Percentiles rank a stretch among this genome's conserved stretches.
These are phyloP conservation scores for Tridacna crocea DNA, from an alignment of 2,888 invertebrate genomes.

Conservation along the genomic window DNA sequence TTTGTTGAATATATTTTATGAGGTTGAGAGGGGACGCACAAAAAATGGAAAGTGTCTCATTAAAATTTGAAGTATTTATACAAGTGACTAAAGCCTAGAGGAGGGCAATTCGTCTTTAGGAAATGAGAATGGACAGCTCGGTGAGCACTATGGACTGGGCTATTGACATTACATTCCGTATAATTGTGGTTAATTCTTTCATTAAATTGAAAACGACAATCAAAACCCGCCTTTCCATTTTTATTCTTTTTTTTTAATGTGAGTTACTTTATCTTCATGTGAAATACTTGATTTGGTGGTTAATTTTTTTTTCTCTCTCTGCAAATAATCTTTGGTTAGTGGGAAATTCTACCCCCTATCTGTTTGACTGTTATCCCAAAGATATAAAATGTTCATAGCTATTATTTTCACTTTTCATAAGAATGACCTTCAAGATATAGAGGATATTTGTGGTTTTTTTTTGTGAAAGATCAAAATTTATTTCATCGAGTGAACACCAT, in stretches of 20 bases:
- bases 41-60: slow-evolving; percentile 45
- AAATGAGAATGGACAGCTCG: slow-evolving; percentile 13
- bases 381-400: too few relatives aligned
- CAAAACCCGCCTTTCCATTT: slow-evolving; percentile 9
- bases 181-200: slow-evolving; percentile 16
- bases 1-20: slow-evolving; percentile 40
- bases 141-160: not conserved
- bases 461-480: too few relatives aligned
- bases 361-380: too few relatives aligned
- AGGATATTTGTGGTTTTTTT: too few relatives aligned
- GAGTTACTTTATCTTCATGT: slow-evolving; percentile 18
- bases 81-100: slow-evolving; percentile 13
- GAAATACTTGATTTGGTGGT: slow-evolving; percentile 13
- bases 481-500: too few relatives aligned
- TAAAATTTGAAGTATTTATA: slow-evolving; percentile 36
- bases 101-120: slow-evolving; percentile 7
- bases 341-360: too few relatives aligned
- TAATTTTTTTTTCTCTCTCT: not conserved
- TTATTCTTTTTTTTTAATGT: not conserved
- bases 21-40: slow-evolving; percentile 4
- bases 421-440: too few relatives aligned
- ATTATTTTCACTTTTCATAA: too few relatives aligned
- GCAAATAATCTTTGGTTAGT: too few relatives aligned
- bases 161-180: slow-evolving; percentile 23
- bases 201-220: slow-evolving; percentile 29